Evolutionary conservation across 2,797 vertebrate genomes (phyloP), one percentile per base, ranked within the genome.

Genomic region (Loriculus beryllinus): DNA sequence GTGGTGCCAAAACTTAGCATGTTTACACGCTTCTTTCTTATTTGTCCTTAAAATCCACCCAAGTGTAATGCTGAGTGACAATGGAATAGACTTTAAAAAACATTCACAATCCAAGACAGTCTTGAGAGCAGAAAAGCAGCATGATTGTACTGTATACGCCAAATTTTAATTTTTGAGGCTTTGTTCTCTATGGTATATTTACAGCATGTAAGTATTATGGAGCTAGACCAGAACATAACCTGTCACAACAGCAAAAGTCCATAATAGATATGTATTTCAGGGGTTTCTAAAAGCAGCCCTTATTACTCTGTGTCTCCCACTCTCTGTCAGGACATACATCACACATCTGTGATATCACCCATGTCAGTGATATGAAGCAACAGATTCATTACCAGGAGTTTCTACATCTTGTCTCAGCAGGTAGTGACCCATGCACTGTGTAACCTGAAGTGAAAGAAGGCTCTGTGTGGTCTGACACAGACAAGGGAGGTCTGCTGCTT

Each of bases 301-400:
- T n/a, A n/a, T 43, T 56, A 33, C 71, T 23, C 29, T 23, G 7
- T 51, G 22, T 23, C 33, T 63, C 23, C 18, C 9, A 40, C 7
- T 74, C 17, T 17, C 13, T 82, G 10, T 31, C 28, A 57, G 31
- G 28, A 17, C 51, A 28, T 9, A 11, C 3, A 33, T 40, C 22
- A n/a, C 25, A 35, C 17, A 15, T 22, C 13, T 40, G 3, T 8
- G 19, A 8, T 48, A 65, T 52, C 29, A 26, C 13, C 26, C 29
- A 22, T 1, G 7, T 16, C 63, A 59, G 20, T 59, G 52, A 45
- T 10, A 47, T 1, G 12, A 84, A 92, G 20, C 22, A 54, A 68
- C 16, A 54, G n/a, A 22, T 33, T 25, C 0, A 0, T 54, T 37
- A 14, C 18, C 0, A 0, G 17, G 33, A 82, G 40, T n/a, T 79